Conservation (phyloP, 2,888 invertebrate genomes). For the Orgyia antiqua region DNA sequence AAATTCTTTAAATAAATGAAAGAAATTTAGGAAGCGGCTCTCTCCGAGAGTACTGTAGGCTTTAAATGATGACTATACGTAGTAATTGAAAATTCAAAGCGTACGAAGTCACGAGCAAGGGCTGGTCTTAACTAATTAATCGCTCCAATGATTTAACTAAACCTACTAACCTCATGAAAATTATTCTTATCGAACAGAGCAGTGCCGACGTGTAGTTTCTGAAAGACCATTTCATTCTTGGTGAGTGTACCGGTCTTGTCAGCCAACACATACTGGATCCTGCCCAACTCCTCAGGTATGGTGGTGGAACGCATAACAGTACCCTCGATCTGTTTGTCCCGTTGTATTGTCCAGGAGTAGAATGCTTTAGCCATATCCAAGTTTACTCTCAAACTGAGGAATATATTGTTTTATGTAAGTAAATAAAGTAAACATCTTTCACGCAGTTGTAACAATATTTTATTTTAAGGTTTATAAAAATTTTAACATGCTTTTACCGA, state of each 20-base stretch:
- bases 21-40: too few relatives aligned
- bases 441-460: too few relatives aligned
- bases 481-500: too few relatives aligned
- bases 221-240: slow-evolving; percentile 99
- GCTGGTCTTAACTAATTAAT: too few relatives aligned
- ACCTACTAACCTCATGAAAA: slow-evolving; percentile 84
- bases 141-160: too few relatives aligned
- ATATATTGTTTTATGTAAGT: slow-evolving; percentile 3
- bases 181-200: slow-evolving; percentile 92
- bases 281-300: slow-evolving; percentile 98
- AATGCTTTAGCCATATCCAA: slow-evolving; percentile 99
- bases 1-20: too few relatives aligned
- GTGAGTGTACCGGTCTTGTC: slow-evolving; percentile 99
- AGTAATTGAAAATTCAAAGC: too few relatives aligned
- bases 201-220: slow-evolving; percentile 95
- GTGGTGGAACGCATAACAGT: slow-evolving; percentile 98
- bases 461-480: too few relatives aligned
- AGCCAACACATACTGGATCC: slow-evolving; percentile 96
- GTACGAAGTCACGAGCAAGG: too few relatives aligned
- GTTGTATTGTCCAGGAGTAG: slow-evolving; percentile 97
- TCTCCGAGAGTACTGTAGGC: too few relatives aligned
- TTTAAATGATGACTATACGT: too few relatives aligned
- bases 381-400: slow-evolving; percentile 94
- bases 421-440: too few relatives aligned
- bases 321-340: slow-evolving; percentile 94